Base-by-base conservation (phyloP, 1,140 invertebrate genomes). In the Drosophila tsacasi region DNA sequence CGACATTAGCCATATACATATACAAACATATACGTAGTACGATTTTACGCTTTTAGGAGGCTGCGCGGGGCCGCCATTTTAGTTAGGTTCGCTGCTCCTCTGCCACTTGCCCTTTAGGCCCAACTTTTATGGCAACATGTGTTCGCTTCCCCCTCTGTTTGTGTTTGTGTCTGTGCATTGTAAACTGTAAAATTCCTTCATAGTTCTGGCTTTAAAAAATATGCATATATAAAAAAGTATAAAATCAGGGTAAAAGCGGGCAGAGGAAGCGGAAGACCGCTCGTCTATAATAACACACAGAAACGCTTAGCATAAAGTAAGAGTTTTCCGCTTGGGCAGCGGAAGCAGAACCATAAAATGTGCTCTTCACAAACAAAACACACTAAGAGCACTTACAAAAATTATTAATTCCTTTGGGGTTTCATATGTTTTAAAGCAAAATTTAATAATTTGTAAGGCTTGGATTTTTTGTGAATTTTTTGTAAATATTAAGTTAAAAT, bases 301-400 rank as follows among this genome's bases (percentile, higher is more conserved):
- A 73, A 81, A 64, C 77, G 71, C 61, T 81, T 85, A 69, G 82
- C 81, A 81, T 81, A 84, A 79, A 83, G 69, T 87, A 71, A 79
- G 77, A 83, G 78, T 87, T 85, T 86, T 87, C 76, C 83, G 83
- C 84, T 89, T 77, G 84, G 76, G 67, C 82, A 81, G 75, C 83
- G 83, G 84, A 87, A 87, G 76, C 68, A 83, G 57, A 27, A 87
- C 74, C 78, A 84, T 89, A 90, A 89, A 89, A 84, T 68, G 39
- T 55, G 85, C 55, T 89, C 62, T 57, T 50, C 64, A 66, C 67
- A 85, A 76, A 85, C 61, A 72, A 71, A 71, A 55, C 67, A 71
- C 23, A 27, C 35, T 27, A 15, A 63, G n/a, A 30, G 23, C 63
- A 25, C 37, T 30, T n/a, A 5, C 15, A 62, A 61, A 47, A 21